Conservation (phyloP, 1,140 invertebrate genomes). For the Cyphomyrmex costatus region DNA sequence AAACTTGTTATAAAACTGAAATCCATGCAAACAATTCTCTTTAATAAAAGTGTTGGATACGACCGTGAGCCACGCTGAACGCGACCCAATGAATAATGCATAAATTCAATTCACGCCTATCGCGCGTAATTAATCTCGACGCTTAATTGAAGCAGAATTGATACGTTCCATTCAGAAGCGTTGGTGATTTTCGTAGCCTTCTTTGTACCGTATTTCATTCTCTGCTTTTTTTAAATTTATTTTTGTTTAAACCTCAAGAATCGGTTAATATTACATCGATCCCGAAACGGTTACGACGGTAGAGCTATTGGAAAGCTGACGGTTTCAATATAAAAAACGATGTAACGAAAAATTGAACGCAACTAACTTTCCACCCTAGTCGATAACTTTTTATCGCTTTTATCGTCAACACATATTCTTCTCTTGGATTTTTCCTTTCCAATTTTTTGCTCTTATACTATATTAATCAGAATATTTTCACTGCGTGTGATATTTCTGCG, state of each 20-base stretch:
- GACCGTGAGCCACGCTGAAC: not conserved
- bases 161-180: slow-evolving; percentile 8
- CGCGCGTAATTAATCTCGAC: slow-evolving; percentile 39
- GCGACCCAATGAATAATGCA: slow-evolving; percentile 50
- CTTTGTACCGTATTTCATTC: not conserved
- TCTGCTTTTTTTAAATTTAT: not conserved
- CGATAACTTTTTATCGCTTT: slow-evolving; percentile 29
- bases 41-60: slow-evolving; percentile 44
- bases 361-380: slow-evolving; percentile 15
- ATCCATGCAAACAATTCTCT: slow-evolving; percentile 34
- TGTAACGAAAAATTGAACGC: slow-evolving; percentile 46
- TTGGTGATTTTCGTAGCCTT: not conserved
- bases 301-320: slow-evolving; percentile 25
- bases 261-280: slow-evolving; percentile 38
- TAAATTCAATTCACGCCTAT: slow-evolving; percentile 52
- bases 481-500: not conserved
- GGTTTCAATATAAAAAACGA: slow-evolving; percentile 42
- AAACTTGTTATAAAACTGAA: slow-evolving; percentile 39
- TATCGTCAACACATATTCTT: slow-evolving; percentile 1
- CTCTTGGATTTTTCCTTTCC: slow-evolving; percentile 3
- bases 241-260: not conserved
- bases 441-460: slow-evolving; percentile 1
- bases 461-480: slow-evolving; percentile 26
- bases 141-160: slow-evolving; percentile 56
- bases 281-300: not conserved